Evolutionary conservation across 2,797 vertebrate species (phyloP).

Genomic region (Emydoidea blandingii): DNA sequence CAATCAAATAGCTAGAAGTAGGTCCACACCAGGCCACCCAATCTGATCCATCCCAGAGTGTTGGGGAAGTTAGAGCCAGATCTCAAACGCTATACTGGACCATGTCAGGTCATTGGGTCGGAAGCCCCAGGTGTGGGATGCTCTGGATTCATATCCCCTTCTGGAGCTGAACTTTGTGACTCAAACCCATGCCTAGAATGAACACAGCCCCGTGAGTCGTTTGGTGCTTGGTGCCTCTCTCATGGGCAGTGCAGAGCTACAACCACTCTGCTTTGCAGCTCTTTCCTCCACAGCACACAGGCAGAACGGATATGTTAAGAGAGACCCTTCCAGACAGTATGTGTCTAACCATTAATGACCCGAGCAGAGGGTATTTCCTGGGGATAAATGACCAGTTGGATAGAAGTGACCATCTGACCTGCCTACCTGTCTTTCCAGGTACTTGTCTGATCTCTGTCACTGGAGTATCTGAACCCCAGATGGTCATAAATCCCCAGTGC

Average conservation of each 20-base stretch:
- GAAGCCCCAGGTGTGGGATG: neutral
- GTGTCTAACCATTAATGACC: fast-evolving
- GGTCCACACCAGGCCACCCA: neutral
- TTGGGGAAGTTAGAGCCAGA: neutral
- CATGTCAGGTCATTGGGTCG: neutral
- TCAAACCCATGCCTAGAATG: neutral
- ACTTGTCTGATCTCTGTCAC: neutral
- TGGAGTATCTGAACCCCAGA: neutral
- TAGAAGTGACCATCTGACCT: neutral
- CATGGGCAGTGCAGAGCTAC: neutral
- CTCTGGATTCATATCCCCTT: neutral
- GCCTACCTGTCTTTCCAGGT: neutral
- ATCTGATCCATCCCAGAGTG: neutral
- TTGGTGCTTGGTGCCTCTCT: neutral
- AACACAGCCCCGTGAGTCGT: neutral
- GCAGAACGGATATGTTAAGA: neutral
- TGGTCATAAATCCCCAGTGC: neutral
- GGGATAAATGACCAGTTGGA: fast-evolving
- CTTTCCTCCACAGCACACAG: fast-evolving
- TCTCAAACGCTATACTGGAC: neutral
- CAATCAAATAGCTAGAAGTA: neutral
- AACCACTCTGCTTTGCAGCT: neutral
- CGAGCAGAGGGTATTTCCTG: fast-evolving
- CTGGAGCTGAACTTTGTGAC: neutral
- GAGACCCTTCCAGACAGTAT: neutral